Base-by-base conservation (phyloP, 2,888 invertebrate species). In the Athalia circularis region DNA sequence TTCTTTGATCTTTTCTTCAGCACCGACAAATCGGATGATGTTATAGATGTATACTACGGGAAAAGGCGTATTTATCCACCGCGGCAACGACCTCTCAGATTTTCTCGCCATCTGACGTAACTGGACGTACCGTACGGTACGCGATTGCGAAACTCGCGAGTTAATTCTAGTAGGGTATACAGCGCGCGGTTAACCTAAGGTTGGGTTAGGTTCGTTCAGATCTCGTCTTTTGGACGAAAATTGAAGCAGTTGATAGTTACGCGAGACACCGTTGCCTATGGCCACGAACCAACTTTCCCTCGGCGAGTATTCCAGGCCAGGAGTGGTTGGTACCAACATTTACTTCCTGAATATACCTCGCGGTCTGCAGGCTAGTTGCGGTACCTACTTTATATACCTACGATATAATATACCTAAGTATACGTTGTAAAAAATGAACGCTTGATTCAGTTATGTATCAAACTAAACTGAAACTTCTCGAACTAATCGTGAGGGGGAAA, bases 261-360 rank as follows among this genome's bases (percentile, higher is more conserved):
- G 72, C 72, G 72, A 72, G 72, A 59, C 52, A 72, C 72, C 72
- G 72, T 72, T 72, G 72, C 72, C 59, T 72, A n/a, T 72, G 45
- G 72, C 72, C 54, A 54, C 47, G 59, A 29, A 29, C 13, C 15
- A 62, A 72, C 72, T 72, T 72, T 72, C 72, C 9, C 11, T 45
- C 8, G 64, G 9, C 8, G 59, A 59, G 59, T 59, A 57, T 57
- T 29, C 29, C 29, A 29, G 29, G 72, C 72, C 15, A 59, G 45
- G 47, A 59, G 72, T 59, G 57, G 59, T 59, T 15, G 52, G 50
- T 59, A 29, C n/a, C 13, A 47, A 29, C 29, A 29, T 29, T 29
- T 59, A 72, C 72, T 72, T 72, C 72, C 72, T 72, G 72, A 72
- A 72, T 47, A 72, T 52, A 59, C 8, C 50, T 13, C 45, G 54